These are phyloP conservation scores for Podiceps cristatus DNA, from an alignment of 2,113 vertebrate genomes.

Conservation along the genomic window DNA sequence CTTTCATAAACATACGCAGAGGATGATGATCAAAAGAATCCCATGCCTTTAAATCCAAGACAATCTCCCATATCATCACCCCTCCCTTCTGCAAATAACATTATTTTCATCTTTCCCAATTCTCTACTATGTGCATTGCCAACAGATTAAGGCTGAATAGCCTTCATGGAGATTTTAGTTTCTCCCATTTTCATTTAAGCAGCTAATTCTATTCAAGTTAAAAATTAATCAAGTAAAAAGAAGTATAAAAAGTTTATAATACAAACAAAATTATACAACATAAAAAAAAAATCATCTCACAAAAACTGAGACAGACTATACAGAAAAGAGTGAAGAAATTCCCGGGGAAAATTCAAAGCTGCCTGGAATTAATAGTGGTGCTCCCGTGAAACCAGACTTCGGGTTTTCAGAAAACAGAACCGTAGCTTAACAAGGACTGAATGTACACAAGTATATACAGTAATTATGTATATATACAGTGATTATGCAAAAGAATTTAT, in stretches of 20 bases:
- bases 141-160: background rate
- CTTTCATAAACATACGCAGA: background rate
- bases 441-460: background rate
- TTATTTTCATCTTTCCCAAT: background rate
- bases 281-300: background rate
- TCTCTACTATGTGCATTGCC: accelerated
- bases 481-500: background rate
- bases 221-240: background rate
- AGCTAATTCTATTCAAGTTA: background rate
- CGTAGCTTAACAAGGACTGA: background rate
- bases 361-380: background rate
- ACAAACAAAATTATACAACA: background rate
- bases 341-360: background rate
- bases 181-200: background rate
- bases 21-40: background rate
- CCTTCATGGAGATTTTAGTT: background rate
- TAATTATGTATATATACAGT: background rate
- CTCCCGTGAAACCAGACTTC: background rate
- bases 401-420: background rate
- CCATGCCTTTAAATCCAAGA: background rate
- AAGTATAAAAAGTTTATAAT: background rate
- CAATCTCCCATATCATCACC: background rate
- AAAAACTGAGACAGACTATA: background rate
- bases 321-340: background rate
- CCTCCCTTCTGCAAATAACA: background rate